A percentile compares a stretch with the other conserved stretches of the same genome.
phyloP scores from a whole-genome alignment of 1,140 invertebrate species.

The Euglossa dilemma region DNA sequence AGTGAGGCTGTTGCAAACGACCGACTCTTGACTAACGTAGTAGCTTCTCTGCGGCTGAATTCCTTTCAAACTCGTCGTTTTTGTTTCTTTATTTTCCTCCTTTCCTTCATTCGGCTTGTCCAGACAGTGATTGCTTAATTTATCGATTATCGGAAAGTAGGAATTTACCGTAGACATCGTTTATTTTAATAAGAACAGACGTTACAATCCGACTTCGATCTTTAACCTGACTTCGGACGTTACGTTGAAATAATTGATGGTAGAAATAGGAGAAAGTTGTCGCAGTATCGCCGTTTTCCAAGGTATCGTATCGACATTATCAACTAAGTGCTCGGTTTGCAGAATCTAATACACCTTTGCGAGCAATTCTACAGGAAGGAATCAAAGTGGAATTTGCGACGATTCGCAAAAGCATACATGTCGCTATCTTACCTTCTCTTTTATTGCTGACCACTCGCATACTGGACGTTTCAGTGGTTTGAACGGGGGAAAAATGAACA shows the following conservation, averaged over 20 bases:
- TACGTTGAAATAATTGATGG: not conserved
- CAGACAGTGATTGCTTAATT: not conserved
- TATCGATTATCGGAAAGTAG: not conserved
- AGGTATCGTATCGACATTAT: not conserved
- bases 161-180: not conserved
- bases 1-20: not conserved
- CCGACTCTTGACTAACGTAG: not conserved
- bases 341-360: no score
- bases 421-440: not conserved
- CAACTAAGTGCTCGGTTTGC: not conserved
- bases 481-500: not conserved
- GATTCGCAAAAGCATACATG: not conserved
- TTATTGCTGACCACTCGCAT: not conserved
- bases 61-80: not conserved
- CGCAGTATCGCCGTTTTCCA: not conserved
- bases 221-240: not conserved
- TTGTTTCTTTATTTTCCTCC: not conserved
- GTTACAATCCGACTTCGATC: not conserved
- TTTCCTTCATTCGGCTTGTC: not conserved
- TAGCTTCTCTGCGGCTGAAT: not conserved
- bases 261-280: not conserved
- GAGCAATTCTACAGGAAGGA: not conserved
- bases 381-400: not conserved
- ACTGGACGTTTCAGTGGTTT: not conserved
- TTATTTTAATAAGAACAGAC: not conserved